Evolutionary conservation across 2,113 vertebrate genomes (phyloP), one percentile per base, ranked within the genome.

Genomic region (Galemys pyrenaicus): DNA sequence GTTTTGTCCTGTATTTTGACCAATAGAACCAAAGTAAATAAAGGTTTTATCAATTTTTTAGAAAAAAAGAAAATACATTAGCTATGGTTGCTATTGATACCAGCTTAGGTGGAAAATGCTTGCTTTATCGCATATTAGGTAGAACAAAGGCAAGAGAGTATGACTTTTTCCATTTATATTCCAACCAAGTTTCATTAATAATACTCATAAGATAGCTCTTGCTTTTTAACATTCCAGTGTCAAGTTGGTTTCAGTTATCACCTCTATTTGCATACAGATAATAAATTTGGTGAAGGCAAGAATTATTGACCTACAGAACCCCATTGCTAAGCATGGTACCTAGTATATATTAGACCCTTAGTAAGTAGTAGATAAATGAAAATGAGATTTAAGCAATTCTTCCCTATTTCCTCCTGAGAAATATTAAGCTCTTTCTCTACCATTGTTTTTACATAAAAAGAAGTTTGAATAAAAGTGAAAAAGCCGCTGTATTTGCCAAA

Each of bases 21-120:
- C 83, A 32, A 89, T 60, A 92, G 86, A 83, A 56, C 39, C 20
- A 90, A 86, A 81, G 28, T 56, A 92, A 75, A 56, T 84, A 78
- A 82, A 67, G 22, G 89, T 64, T 68, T 41, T 65, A 65, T 78
- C 30, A 41, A 39, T 79, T 60, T 41, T 10, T 80, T 1, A 35
- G 22, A 26, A 44, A 58, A 65, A 65, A 68, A 41, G 16, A 37
- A 51, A 67, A 89, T 3, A 81, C 19, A 92, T 78, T 70, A 88
- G 60, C 35, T 54, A 3, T 30, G 7, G 3, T 89, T 82, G 9
- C 46, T 83, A 32, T 22, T 71, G 37, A 86, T n/a, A 56, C 5
- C 58, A 75, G 4, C 4, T n/a, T 41, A 54, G 17, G 41, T 92
- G 65, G 80, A 86, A 85, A 92, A 90, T 62, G 19, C 30, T 92